Conservation (phyloP, 2,888 invertebrate species). For the Nesidiocoris tenuis region DNA sequence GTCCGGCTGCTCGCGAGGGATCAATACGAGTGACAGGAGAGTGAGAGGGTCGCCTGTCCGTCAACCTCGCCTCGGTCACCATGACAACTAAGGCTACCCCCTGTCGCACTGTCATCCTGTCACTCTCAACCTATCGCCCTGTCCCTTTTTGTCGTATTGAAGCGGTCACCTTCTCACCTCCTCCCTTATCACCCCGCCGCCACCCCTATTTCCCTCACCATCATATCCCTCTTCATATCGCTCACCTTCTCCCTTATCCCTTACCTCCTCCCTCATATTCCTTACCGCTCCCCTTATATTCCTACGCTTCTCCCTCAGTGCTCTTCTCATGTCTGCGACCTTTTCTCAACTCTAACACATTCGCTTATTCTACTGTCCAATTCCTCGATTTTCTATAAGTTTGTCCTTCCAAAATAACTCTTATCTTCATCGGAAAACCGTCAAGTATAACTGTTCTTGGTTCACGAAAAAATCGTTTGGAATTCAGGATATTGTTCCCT, state of each 20-base stretch:
- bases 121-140: not conserved
- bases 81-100: conserved; percentile 48
- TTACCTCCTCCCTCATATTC: too few relatives aligned
- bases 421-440: too few relatives aligned
- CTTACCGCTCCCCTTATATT: too few relatives aligned
- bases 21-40: conserved; percentile 43
- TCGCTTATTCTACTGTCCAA: too few relatives aligned
- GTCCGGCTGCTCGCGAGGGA: conserved; percentile 45
- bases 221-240: conserved; percentile 21
- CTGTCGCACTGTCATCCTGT: conserved; percentile 13
- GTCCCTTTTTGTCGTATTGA: not conserved
- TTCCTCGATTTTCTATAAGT: too few relatives aligned
- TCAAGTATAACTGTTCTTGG: too few relatives aligned
- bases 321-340: too few relatives aligned
- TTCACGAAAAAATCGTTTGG: too few relatives aligned
- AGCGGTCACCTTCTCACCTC: conserved; percentile 3
- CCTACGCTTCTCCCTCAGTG: too few relatives aligned
- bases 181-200: conserved; percentile 19
- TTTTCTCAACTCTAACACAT: too few relatives aligned
- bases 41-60: conserved; percentile 47
- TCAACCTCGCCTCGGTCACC: conserved; percentile 48
- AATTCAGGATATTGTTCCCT: too few relatives aligned
- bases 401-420: too few relatives aligned
- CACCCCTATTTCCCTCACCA: conserved; percentile 23
- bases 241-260: conserved; percentile 24